Evolutionary conservation across 2,888 invertebrate genomes (phyloP), one percentile per base, ranked within the genome.

Genomic region (Hypena proboscidalis): DNA sequence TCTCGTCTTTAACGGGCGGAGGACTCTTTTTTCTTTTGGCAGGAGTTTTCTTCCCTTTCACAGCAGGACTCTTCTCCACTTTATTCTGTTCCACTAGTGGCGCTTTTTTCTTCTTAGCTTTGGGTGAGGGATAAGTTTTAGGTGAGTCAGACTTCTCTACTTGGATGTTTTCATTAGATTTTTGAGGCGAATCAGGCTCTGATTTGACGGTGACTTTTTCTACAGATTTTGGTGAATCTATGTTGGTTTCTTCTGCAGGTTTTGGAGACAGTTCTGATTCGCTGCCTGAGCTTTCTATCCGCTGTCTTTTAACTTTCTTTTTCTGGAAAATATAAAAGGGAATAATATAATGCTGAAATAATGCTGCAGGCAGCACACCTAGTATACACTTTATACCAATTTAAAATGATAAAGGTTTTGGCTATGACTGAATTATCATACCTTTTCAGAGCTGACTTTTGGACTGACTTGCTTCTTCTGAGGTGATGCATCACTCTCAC

Each of bases 231-330:
- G 58, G 27, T 6, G 29, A 29, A 33, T 29, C 34, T 21, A 26
- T 8, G 10, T 15, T 30, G 7, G 11, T 35, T 3, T 20, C 30
- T 3, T 20, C 20, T 17, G 40, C 22, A 13, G 26, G 8, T 35
- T 38, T 27, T 52, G 52, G 30, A 39, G 38, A 31, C 7, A 49
- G 32, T 6, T 79, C 80, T 0, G 75, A 25, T 40, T 90, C 90
- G 67, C 87, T 87, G 5, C 69, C 78, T 0, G 87, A 85, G 33
- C 89, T 90, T 21, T 84, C 83, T 56, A 88, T 86, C 10, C 87
- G 65, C 45, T 78, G 83, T 0, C 88, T 77, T 70, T 90, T 90
- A 4, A 51, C 10, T 64, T 78, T 85, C 49, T 77, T 83, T 59
- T 81, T 84, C 85, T 85, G 48, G 14, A 38, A 41, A 6, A 4